Conservation (phyloP, 1,140 invertebrate species). For the Eulimnadia texana region DNA sequence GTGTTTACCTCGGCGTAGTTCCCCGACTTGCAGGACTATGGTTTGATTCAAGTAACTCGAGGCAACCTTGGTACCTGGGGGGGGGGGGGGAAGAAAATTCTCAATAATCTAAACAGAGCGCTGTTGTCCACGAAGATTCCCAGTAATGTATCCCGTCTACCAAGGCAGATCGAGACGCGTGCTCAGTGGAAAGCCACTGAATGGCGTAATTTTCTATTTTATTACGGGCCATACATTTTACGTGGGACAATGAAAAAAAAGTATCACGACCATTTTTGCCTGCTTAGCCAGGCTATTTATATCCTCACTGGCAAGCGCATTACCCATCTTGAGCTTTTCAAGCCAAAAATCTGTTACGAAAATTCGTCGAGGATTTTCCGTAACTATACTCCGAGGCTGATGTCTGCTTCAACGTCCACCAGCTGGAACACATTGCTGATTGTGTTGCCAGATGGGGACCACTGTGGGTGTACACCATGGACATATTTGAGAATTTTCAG, state of each 20-base stretch:
- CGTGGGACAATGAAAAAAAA: constrained; percentile 16
- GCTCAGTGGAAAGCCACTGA: constrained; percentile 25
- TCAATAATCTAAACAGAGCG: constrained; percentile 11
- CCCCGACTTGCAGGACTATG: constrained; percentile 20
- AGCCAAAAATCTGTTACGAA: constrained; percentile 17
- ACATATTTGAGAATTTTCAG: constrained; percentile 18
- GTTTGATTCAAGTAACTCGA: no score
- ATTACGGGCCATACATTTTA: constrained; percentile 20
- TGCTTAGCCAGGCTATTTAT: constrained; percentile 20
- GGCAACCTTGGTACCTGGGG: no score
- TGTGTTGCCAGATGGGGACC: constrained; percentile 19
- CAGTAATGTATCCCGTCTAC: constrained; percentile 21
- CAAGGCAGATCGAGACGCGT: constrained; percentile 20
- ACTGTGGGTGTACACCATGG: constrained; percentile 19
- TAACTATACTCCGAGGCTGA: constrained; percentile 18
- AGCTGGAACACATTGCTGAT: constrained; percentile 17
- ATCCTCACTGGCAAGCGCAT: constrained; percentile 19
- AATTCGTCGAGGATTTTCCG: constrained; percentile 20
- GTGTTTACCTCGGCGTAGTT: constrained; percentile 21
- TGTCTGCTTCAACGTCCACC: constrained; percentile 21
- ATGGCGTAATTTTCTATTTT: constrained; percentile 22
- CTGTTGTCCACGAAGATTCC: constrained; percentile 21
- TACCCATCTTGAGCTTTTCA: constrained; percentile 17
- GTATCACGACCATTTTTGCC: constrained; percentile 22
- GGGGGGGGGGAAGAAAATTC: no score